Conservation (phyloP, 2,113 vertebrate genomes). For the Vicugna pacos region DNA sequence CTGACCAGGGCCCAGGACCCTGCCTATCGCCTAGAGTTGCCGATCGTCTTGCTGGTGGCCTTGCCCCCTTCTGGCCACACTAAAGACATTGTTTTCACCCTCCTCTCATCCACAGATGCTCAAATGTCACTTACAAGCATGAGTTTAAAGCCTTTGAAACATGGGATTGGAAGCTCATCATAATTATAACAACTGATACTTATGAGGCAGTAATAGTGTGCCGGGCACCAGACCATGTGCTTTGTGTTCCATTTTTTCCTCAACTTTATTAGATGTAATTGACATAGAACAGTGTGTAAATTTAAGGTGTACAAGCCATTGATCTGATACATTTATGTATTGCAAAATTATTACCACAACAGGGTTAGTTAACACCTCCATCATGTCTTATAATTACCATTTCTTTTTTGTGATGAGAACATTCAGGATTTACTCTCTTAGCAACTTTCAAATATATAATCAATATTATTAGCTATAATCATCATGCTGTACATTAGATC, state of each 20-base stretch:
- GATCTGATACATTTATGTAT: neutral
- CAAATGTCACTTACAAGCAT: neutral
- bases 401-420: neutral
- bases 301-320: neutral
- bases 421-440: neutral
- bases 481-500: neutral
- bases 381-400: neutral
- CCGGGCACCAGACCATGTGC: neutral
- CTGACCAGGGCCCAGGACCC: neutral
- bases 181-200: neutral
- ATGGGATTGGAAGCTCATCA: neutral
- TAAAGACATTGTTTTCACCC: neutral
- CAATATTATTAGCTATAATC: neutral
- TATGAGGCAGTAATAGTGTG: neutral
- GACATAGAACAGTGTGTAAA: neutral
- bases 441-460: neutral
- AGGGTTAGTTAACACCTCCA: neutral
- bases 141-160: neutral
- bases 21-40: neutral
- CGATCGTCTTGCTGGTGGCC: neutral
- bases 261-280: neutral
- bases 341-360: neutral
- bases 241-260: neutral
- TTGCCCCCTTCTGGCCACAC: neutral
- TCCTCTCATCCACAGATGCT: neutral